These are phyloP conservation scores for Rhopalosiphum maidis DNA, from an alignment of 1,140 invertebrate species.

Conservation along the genomic window DNA sequence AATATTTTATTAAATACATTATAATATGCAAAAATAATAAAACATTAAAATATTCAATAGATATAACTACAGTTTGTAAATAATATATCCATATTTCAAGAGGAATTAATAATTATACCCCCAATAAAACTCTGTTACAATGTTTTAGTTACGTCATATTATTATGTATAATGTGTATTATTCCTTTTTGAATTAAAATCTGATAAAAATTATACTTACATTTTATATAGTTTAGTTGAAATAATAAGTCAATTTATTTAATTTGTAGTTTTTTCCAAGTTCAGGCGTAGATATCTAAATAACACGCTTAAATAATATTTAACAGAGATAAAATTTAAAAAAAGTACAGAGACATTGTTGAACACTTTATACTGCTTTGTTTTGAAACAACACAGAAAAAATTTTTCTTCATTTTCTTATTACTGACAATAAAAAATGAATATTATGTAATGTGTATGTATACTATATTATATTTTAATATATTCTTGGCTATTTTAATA, in stretches of 20 bases:
- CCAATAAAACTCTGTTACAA: not conserved
- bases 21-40: not conserved
- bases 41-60: not conserved
- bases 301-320: not conserved
- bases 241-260: not conserved
- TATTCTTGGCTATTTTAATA: no score
- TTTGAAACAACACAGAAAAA: not conserved
- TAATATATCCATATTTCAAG: not conserved
- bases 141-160: not conserved
- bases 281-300: not conserved
- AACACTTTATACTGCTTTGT: not conserved
- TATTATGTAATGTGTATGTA: not conserved
- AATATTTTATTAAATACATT: not conserved
- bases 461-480: no score
- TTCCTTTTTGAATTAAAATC: not conserved
- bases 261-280: not conserved
- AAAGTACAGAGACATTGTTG: not conserved
- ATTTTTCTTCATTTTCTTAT: not conserved
- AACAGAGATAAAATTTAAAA: not conserved
- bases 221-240: not conserved
- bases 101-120: not conserved
- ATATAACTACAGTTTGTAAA: not conserved
- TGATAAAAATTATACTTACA: not conserved
- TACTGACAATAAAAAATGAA: not conserved
- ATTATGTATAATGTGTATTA: not conserved